Conservation (phyloP, 1,140 invertebrate species). For the Polypedilum vanderplanki region DNA sequence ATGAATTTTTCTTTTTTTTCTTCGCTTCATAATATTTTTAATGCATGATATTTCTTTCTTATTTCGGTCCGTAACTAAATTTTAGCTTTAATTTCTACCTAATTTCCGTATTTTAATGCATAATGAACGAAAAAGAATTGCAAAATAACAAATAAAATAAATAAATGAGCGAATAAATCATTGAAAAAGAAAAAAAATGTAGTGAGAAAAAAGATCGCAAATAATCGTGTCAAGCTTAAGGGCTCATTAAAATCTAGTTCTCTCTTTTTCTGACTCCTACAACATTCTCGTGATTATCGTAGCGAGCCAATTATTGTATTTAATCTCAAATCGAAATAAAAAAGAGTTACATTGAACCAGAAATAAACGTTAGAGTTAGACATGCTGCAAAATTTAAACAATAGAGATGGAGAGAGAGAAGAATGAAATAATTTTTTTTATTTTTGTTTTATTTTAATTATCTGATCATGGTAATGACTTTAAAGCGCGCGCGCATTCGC, state of each 20-base stretch:
- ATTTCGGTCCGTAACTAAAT: too few species aligned
- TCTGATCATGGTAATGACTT: constrained; percentile 6
- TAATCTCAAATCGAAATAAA: constrained; percentile 16
- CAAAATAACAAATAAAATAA: not conserved
- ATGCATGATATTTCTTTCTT: too few species aligned
- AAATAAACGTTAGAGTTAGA: constrained; percentile 2
- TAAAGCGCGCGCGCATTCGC: not conserved
- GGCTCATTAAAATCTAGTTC: constrained; percentile 13
- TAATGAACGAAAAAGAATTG: not conserved
- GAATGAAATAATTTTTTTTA: not conserved
- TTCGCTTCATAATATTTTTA: too few species aligned
- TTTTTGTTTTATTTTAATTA: not conserved
- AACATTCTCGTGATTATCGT: constrained; percentile 11
- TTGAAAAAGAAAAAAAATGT: not conserved
- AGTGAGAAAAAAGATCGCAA: not conserved
- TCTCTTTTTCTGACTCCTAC: not conserved
- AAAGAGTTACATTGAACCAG: constrained; percentile 3
- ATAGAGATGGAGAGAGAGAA: not conserved
- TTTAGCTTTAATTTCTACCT: not conserved
- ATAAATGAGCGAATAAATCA: too few species aligned
- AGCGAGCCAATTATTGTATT: not conserved
- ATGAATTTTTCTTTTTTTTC: too few species aligned
- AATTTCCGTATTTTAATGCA: constrained; percentile 18
- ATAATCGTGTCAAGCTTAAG: constrained; percentile 10
- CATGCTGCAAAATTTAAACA: not conserved